phyloP scores from a whole-genome alignment of 23 tunicate species.

The Trididemnum nubilum region DNA sequence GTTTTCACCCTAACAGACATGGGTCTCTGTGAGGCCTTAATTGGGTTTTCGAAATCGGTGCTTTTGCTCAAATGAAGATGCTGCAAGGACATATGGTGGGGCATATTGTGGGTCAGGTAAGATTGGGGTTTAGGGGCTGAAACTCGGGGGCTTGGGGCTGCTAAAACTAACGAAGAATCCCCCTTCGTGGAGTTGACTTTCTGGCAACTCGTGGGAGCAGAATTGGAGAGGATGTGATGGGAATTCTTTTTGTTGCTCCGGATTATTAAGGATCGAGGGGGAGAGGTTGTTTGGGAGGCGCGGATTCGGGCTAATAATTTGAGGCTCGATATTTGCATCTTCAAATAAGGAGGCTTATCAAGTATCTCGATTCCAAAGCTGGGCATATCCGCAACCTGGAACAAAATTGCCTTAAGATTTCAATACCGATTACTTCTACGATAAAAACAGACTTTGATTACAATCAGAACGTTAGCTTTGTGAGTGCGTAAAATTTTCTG shows the following conservation, averaged over 20 bases:
- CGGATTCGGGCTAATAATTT: background rate
- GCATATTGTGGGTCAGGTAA: background rate
- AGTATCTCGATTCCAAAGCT: constrained; percentile 23
- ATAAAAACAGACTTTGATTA: too few species aligned
- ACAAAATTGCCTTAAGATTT: too few species aligned
- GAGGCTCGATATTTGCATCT: background rate
- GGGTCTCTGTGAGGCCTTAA: background rate
- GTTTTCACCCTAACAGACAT: background rate
- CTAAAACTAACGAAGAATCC: background rate
- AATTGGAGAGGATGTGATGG: background rate
- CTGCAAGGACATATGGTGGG: constrained; percentile 41
- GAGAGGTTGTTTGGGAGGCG: background rate
- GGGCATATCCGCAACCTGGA: constrained; percentile 21
- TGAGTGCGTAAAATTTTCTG: too few species aligned
- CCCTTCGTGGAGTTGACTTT: background rate
- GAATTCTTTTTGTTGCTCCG: background rate
- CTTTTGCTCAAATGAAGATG: background rate
- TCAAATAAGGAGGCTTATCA: constrained; percentile 25
- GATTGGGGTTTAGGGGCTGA: background rate
- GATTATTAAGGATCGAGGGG: constrained; percentile 1
- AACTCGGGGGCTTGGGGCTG: background rate
- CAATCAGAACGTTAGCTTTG: too few species aligned
- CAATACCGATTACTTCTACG: too few species aligned
- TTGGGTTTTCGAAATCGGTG: background rate
- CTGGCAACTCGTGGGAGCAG: constrained; percentile 19